Evolutionary conservation across 2,797 vertebrate species (phyloP).

Genomic region (Erethizon dorsatum): DNA sequence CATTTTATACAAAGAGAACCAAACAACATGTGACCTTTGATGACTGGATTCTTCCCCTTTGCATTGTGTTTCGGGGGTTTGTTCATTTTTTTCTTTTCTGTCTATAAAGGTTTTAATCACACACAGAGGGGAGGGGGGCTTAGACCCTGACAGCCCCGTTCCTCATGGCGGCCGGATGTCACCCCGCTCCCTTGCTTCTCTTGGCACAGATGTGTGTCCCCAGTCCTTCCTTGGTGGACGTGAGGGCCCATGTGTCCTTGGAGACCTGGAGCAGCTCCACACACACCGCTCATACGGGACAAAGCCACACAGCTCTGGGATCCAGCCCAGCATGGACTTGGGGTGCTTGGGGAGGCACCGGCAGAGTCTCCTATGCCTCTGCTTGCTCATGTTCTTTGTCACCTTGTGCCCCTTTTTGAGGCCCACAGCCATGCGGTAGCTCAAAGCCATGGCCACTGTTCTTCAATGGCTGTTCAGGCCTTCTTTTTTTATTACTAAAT

Average conservation of each 20-base stretch:
- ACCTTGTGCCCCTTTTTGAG: not conserved
- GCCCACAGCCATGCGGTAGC: too few species aligned
- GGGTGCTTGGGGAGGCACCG: not conserved
- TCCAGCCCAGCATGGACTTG: not conserved
- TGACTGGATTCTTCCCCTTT: not conserved
- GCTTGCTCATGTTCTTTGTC: not conserved
- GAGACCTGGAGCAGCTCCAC: not conserved
- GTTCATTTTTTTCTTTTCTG: not conserved
- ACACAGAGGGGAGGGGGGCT: not conserved
- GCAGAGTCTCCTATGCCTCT: not conserved
- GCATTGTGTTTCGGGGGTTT: not conserved
- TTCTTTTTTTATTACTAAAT: not conserved
- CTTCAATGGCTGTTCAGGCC: not conserved
- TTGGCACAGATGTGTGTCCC: not conserved
- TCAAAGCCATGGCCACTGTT: not conserved
- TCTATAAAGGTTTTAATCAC: not conserved
- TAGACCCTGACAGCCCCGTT: accelerated
- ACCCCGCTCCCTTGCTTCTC: not conserved
- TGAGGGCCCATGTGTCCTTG: not conserved
- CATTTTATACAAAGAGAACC: not conserved
- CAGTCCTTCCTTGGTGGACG: not conserved
- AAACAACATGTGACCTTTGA: accelerated
- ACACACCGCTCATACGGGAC: too few species aligned
- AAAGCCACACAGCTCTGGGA: too few species aligned
- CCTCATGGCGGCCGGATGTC: not conserved